These are phyloP conservation scores for Lepidurus packardi DNA, from an alignment of 1,140 invertebrate species.

Conservation along the genomic window DNA sequence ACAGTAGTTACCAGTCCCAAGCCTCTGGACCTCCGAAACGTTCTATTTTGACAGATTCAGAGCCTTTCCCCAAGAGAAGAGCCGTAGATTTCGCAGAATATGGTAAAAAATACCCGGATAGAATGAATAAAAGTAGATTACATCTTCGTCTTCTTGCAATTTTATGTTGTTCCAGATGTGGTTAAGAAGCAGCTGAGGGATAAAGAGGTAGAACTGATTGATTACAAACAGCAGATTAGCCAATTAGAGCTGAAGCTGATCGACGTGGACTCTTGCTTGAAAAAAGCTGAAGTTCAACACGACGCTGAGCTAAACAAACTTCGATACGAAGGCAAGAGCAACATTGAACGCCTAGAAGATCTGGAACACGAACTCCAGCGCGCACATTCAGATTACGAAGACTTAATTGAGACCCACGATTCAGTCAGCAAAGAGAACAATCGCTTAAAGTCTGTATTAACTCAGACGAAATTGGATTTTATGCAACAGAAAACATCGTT, in stretches of 20 bases:
- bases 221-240: neutral
- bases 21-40: neutral
- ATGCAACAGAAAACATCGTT: neutral
- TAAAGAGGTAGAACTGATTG: neutral
- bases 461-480: neutral
- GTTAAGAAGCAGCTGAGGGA: neutral
- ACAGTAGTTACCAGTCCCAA: neutral
- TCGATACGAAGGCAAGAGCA: neutral
- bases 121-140: neutral
- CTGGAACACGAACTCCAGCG: neutral
- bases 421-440: neutral
- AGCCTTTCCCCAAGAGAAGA: neutral
- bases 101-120: neutral
- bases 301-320: neutral
- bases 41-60: neutral
- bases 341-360: neutral
- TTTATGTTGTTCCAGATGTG: neutral
- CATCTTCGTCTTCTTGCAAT: neutral
- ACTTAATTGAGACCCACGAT: neutral
- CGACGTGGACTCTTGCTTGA: neutral
- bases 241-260: neutral
- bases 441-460: neutral
- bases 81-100: neutral
- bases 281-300: slow-evolving; percentile 4
- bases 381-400: neutral